Evolutionary conservation across 1,140 invertebrate genomes (phyloP), one percentile per base, ranked within the genome.

Genomic region (Ostrea denselamellosa): DNA sequence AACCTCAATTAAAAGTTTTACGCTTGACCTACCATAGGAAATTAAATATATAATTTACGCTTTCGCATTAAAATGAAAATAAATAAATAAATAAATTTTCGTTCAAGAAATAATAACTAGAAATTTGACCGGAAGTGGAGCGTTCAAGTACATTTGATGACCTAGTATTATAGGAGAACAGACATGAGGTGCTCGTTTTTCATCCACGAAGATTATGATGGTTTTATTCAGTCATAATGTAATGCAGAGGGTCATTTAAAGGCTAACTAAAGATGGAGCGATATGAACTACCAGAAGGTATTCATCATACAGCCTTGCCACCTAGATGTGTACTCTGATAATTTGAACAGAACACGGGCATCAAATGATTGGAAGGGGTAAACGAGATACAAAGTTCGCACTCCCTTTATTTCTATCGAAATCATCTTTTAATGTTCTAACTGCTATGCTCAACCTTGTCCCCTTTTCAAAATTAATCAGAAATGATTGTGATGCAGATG

Each of bases 141-240:
- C 28, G 22, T 71, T 71, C 68, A 71, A 71, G 68, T 71, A 71
- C 68, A 71, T 71, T 71, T 71, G 68, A 28, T 71, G 68, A 71
- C 68, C 68, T 71, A 71, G 68, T 71, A 19, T 71, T 25, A 9
- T 71, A 71, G 22, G 25, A 71, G 68, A 71, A 71, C 68, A 71
- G 68, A 25, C 68, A 71, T 22, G 68, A 71, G 68, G 68, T 28
- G 68, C 68, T 71, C 68, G 68, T 71, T 71, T 71, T 71, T 71
- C 68, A 71, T 71, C 28, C 22, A 25, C 68, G 22, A 71, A 71
- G 68, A 71, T 71, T 71, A 71, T 71, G 68, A 71, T 71, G 22
- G 68, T 71, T 71, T 71, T 71, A 71, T 71, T 71, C 68, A 71
- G 68, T 71, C 68, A 71, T 71, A 71, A 71, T 71, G 68, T 71